A percentile compares a stretch with the other conserved stretches of the same genome.
Evolutionary conservation across 2,113 vertebrate species (phyloP).

Genomic region (Syngnathus typhle): DNA sequence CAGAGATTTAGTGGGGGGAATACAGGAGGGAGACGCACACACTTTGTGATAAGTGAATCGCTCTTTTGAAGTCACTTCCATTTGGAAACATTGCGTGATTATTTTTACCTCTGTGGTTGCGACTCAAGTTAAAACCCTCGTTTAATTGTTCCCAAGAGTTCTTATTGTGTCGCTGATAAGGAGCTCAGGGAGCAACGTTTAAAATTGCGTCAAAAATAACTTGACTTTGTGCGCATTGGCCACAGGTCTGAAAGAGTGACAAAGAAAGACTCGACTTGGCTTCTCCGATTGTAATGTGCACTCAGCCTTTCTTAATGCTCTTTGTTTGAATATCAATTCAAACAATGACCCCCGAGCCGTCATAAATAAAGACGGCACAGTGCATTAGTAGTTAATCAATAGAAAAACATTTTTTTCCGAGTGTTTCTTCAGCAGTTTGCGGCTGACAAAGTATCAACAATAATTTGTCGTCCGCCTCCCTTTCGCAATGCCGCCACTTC

Average conservation of each 20-base stretch:
- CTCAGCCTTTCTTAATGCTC: slow-evolving; percentile 12
- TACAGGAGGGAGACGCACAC: slow-evolving; percentile 51
- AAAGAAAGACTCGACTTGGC: slow-evolving; percentile 29
- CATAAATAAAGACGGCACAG: slow-evolving; percentile 18
- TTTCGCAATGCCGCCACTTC: slow-evolving; percentile 47
- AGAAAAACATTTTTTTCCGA: slow-evolving; percentile 33
- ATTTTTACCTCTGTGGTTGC: slow-evolving; percentile 77
- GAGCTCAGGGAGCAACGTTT: slow-evolving; percentile 83
- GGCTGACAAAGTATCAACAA: slow-evolving; percentile 26
- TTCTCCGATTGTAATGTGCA: slow-evolving; percentile 20
- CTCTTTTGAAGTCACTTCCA: slow-evolving; percentile 70
- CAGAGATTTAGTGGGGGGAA: slow-evolving; percentile 61
- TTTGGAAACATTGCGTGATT: slow-evolving; percentile 74
- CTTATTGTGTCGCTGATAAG: slow-evolving; percentile 89
- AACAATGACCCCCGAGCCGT: slow-evolving; percentile 24
- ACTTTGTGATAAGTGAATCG: slow-evolving; percentile 66
- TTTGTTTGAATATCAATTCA: slow-evolving; percentile 25
- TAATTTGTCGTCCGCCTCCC: slow-evolving; percentile 49
- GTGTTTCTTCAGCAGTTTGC: slow-evolving; percentile 36
- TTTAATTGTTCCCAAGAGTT: slow-evolving; percentile 89
- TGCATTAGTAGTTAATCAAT: slow-evolving; percentile 34
- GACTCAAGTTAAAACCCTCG: slow-evolving; percentile 79
- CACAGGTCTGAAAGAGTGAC: slow-evolving; percentile 49
- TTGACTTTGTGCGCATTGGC: slow-evolving; percentile 55
- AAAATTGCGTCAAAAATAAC: slow-evolving; percentile 84